These are phyloP conservation scores for Etheostoma perlongum DNA, from an alignment of 2,797 vertebrate species.

Conservation along the genomic window DNA sequence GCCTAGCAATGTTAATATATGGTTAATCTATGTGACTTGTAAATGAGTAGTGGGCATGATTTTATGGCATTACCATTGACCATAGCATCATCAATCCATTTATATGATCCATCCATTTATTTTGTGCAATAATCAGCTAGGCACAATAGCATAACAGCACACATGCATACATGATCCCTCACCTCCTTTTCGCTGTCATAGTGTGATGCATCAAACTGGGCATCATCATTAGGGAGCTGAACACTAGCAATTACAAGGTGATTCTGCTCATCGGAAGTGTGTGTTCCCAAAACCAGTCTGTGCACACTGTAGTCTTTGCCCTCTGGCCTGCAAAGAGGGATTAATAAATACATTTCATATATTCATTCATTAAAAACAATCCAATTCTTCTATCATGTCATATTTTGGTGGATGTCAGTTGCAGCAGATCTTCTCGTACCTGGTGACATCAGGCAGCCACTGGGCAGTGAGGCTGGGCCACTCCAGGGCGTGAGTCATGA, in stretches of 20 bases:
- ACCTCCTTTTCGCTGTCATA: conserved; percentile 99
- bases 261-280: conserved; percentile 97
- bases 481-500: conserved; percentile 98
- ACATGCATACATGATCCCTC: conserved; percentile 19
- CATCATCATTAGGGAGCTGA: conserved; percentile 96
- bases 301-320: conserved; percentile 99
- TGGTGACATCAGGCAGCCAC: conserved; percentile 98
- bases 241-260: conserved; percentile 97
- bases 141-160: neutral
- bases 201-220: conserved; percentile 97
- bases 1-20: neutral
- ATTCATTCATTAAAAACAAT: neutral
- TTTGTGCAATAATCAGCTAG: neutral
- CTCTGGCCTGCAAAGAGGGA: conserved; percentile 87
- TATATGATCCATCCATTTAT: neutral
- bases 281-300: conserved; percentile 94
- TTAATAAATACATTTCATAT: neutral
- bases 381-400: neutral
- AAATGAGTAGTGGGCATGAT: neutral
- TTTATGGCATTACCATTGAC: neutral
- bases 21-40: neutral
- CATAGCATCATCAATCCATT: neutral
- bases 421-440: conserved; percentile 77
- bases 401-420: neutral
- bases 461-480: conserved; percentile 99